Evolutionary conservation across 1,140 invertebrate species (phyloP).

Genomic region (Rhagoletis zephyria): DNA sequence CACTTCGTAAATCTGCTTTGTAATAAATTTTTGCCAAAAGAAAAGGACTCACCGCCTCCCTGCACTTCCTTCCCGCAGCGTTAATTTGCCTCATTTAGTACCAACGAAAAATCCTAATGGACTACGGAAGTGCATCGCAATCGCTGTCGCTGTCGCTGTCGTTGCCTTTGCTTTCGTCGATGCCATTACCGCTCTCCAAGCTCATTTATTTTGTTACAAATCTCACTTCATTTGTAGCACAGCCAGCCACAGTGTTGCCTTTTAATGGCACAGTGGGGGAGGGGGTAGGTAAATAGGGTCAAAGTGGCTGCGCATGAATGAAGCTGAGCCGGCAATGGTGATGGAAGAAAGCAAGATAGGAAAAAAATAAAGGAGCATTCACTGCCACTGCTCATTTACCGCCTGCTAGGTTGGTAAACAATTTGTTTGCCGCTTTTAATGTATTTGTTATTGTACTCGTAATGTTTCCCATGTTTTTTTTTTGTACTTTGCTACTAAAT

Average conservation of each 20-base stretch:
- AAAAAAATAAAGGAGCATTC: constrained; percentile 1
- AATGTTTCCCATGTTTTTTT: background rate
- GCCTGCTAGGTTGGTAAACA: constrained; percentile 10
- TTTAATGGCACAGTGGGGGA: constrained; percentile 45
- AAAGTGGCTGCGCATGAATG: constrained; percentile 14
- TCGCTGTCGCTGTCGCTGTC: background rate
- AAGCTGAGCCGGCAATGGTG: background rate
- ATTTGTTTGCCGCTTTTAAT: background rate
- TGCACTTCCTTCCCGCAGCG: constrained; percentile 24
- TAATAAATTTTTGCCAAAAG: background rate
- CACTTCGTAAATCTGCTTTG: too few relatives aligned
- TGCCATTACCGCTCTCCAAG: background rate
- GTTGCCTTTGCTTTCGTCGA: background rate
- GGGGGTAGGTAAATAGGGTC: constrained; percentile 27
- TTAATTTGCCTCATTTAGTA: constrained; percentile 46
- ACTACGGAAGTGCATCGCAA: constrained; percentile 19
- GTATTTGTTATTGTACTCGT: constrained; percentile 16
- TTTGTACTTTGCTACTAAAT: background rate
- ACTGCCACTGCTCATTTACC: too few relatives aligned
- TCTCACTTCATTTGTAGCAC: background rate
- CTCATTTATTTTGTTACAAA: constrained; percentile 24
- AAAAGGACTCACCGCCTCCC: constrained; percentile 3
- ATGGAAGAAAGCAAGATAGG: background rate
- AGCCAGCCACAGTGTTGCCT: constrained; percentile 11
- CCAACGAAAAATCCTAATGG: constrained; percentile 31